These are phyloP conservation scores for Chromis chromis DNA, from an alignment of 2,797 vertebrate genomes.

Conservation along the genomic window DNA sequence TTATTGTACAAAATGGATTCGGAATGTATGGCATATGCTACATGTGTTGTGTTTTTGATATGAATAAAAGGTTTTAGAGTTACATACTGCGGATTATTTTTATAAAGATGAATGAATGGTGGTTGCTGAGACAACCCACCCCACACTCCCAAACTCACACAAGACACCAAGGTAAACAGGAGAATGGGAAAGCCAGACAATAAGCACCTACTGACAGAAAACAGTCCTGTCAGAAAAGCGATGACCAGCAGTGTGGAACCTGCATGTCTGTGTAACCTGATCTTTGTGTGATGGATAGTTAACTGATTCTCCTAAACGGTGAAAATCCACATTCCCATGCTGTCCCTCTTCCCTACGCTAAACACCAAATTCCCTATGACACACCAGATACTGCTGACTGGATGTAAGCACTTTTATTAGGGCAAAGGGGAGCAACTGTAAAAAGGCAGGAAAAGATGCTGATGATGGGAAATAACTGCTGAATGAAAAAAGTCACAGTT, in stretches of 20 bases:
- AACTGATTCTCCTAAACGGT: constrained; percentile 77
- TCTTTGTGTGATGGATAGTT: constrained; percentile 80
- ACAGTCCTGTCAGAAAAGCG: constrained; percentile 50
- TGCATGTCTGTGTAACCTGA: constrained; percentile 79
- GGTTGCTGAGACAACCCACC: neutral
- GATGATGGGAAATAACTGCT: constrained; percentile 11
- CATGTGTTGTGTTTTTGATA: constrained; percentile 75
- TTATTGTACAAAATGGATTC: constrained; percentile 55
- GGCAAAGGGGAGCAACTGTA: constrained; percentile 28
- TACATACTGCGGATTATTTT: constrained; percentile 19
- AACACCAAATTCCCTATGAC: constrained; percentile 47
- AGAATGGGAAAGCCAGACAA: constrained; percentile 9
- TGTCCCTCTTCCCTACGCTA: constrained; percentile 36
- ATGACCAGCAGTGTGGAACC: constrained; percentile 73
- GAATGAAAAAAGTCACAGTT: constrained; percentile 12
- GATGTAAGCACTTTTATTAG: constrained; percentile 40
- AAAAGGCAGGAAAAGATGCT: constrained; percentile 40
- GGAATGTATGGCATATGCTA: constrained; percentile 53
- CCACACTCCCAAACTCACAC: neutral
- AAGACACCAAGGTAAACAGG: neutral
- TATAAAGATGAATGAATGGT: neutral
- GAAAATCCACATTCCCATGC: constrained; percentile 77
- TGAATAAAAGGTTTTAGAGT: constrained; percentile 75
- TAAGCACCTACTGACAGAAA: constrained; percentile 63
- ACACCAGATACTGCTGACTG: constrained; percentile 69